Conservation (phyloP, 2,113 vertebrate species). For the Casuarius casuarius region DNA sequence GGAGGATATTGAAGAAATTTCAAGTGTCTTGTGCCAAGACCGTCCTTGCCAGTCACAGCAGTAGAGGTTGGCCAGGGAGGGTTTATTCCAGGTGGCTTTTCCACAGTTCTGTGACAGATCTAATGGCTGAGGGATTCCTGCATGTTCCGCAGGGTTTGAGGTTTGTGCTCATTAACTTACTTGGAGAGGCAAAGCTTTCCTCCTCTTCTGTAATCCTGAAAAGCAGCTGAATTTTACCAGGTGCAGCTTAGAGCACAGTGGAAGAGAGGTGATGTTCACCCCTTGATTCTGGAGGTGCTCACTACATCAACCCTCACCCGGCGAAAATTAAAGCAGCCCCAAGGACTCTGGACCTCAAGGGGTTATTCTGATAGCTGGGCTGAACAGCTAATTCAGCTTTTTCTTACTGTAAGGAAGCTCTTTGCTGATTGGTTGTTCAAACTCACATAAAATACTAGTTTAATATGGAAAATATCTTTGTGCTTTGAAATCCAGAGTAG, state of each 20-base stretch:
- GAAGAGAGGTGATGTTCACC: background rate
- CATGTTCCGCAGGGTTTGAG: background rate
- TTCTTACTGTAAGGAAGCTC: background rate
- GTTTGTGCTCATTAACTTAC: background rate
- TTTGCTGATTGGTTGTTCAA: background rate
- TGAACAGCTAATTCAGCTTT: background rate
- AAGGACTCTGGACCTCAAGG: background rate
- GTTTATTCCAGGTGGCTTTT: background rate
- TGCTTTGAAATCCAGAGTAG: slow-evolving; percentile 17
- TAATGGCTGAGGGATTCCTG: background rate
- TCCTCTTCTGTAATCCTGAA: background rate
- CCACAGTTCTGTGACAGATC: background rate
- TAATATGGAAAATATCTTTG: slow-evolving; percentile 34
- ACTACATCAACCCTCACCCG: background rate
- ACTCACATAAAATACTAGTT: background rate
- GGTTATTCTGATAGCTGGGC: background rate
- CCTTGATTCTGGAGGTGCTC: background rate
- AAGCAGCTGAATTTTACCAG: background rate
- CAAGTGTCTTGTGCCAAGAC: background rate
- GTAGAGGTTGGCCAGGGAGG: background rate
- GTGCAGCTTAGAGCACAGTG: background rate
- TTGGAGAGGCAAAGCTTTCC: background rate
- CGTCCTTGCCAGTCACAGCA: background rate
- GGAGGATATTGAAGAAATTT: background rate
- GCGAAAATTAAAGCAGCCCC: background rate